Evolutionary conservation across 2,113 vertebrate species (phyloP).

Genomic region (Pyrgilauda ruficollis): DNA sequence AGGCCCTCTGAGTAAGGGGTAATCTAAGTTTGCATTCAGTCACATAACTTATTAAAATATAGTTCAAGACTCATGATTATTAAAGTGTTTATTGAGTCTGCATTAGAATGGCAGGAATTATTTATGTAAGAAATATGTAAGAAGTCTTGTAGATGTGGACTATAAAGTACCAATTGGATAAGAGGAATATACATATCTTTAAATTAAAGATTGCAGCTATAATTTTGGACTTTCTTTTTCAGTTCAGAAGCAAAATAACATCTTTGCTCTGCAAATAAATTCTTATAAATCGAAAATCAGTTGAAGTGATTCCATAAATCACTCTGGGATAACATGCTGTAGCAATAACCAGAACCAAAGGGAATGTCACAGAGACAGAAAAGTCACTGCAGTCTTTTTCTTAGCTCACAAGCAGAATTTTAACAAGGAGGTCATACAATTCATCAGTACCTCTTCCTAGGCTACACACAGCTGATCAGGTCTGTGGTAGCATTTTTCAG

Average conservation of each 20-base stretch:
- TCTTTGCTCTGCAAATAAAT: neutral
- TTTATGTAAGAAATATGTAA: neutral
- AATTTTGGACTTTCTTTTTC: neutral
- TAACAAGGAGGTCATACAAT: neutral
- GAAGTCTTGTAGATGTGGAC: neutral
- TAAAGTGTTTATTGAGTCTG: neutral
- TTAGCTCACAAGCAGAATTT: neutral
- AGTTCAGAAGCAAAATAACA: neutral
- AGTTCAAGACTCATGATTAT: neutral
- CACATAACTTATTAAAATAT: neutral
- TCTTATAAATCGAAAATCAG: neutral
- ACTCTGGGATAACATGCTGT: neutral
- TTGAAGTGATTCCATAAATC: neutral
- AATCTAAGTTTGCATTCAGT: neutral
- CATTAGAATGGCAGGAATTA: neutral
- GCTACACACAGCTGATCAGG: neutral
- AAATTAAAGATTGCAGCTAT: neutral
- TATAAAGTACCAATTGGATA: neutral
- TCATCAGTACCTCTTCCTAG: neutral
- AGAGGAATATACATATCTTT: neutral
- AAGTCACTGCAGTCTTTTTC: neutral
- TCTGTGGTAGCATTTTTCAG: neutral
- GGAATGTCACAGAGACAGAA: neutral
- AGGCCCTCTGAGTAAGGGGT: neutral
- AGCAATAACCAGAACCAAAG: conserved; percentile 21